These are phyloP conservation scores for Nemapogon koenigi DNA, from an alignment of 2,888 invertebrate genomes.

Conservation along the genomic window DNA sequence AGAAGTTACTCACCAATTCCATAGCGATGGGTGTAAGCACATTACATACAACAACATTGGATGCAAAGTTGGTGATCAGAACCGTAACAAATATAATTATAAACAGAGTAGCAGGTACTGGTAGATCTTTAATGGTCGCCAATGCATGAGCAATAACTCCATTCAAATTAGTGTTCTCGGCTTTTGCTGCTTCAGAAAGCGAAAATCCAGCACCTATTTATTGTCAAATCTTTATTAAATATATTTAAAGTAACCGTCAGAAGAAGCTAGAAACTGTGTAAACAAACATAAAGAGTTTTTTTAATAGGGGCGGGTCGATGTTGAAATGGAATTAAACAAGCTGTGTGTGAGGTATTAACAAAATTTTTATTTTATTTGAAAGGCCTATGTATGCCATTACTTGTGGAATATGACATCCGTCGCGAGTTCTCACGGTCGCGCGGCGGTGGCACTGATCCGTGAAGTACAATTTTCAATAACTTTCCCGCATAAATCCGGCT, in stretches of 20 bases:
- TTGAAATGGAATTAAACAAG: too few species aligned
- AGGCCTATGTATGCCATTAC: too few species aligned
- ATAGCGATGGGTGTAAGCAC: constrained; percentile 39
- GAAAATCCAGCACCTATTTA: constrained; percentile 16
- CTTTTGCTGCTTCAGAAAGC: constrained; percentile 13
- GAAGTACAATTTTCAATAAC: too few species aligned
- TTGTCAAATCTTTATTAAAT: background rate
- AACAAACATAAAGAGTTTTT: too few species aligned
- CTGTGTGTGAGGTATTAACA: too few species aligned
- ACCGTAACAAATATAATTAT: constrained; percentile 23
- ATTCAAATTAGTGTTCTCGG: constrained; percentile 12
- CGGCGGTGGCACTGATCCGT: too few species aligned
- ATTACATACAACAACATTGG: constrained; percentile 38
- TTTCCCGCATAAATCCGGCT: too few species aligned
- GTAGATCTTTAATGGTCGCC: background rate
- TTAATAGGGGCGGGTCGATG: too few species aligned
- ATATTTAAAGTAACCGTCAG: background rate
- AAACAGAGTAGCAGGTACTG: constrained; percentile 9
- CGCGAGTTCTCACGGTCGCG: too few species aligned
- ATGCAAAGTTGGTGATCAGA: constrained; percentile 44
- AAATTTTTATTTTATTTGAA: too few species aligned
- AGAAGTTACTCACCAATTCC: constrained; percentile 32
- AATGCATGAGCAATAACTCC: constrained; percentile 10
- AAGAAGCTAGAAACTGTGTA: too few species aligned
- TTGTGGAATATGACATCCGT: too few species aligned